phyloP scores from a whole-genome alignment of 2,888 invertebrate species.

The Chrysomela aeneicollis region DNA sequence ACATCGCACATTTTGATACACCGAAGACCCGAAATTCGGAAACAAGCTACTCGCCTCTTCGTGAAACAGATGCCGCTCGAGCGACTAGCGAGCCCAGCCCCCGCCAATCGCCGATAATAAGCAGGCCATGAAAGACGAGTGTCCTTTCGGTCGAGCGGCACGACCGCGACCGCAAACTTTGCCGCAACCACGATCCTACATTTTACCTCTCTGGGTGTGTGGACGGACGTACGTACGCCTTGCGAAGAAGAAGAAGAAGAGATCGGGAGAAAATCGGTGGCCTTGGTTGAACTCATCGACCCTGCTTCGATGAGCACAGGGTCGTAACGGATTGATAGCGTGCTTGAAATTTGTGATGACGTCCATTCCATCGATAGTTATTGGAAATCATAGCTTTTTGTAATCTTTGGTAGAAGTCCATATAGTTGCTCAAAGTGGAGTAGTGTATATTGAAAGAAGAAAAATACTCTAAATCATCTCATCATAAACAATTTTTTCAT shows the following conservation, averaged over 20 bases:
- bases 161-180: constrained; percentile 16
- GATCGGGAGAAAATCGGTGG: constrained; percentile 23
- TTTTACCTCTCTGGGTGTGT: not conserved
- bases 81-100: no score
- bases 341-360: not conserved
- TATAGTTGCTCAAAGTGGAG: no score
- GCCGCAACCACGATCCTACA: constrained; percentile 20
- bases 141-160: constrained; percentile 23
- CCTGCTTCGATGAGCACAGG: constrained; percentile 33
- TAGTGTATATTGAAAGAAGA: no score
- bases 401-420: no score
- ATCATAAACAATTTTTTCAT: no score
- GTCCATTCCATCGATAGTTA: no score
- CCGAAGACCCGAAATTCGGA: not conserved
- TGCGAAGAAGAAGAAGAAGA: not conserved
- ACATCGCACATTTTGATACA: no score
- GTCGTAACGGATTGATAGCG: constrained; percentile 16
- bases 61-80: constrained; percentile 29
- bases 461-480: no score
- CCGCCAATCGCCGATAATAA: constrained; percentile 35
- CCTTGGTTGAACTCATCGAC: constrained; percentile 40
- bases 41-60: constrained; percentile 9
- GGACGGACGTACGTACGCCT: not conserved
- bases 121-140: constrained; percentile 34
- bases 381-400: no score